Evolutionary conservation across 2,113 vertebrate species (phyloP).

Genomic region (Epinephelus fuscoguttatus): DNA sequence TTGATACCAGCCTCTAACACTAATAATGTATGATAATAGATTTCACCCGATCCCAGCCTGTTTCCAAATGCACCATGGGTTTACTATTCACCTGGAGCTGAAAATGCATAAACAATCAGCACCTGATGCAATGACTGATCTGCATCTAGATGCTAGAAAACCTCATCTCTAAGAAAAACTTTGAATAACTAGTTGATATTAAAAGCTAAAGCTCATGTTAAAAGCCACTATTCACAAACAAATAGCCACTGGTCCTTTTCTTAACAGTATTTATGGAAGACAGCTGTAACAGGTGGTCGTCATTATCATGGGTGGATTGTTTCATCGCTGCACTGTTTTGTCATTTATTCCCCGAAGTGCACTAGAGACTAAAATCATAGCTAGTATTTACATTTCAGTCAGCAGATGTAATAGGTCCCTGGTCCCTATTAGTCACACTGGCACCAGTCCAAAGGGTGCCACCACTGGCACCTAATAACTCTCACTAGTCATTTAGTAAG

Average conservation of each 20-base stretch:
- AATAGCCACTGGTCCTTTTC: background rate
- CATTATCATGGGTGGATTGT: slow-evolving; percentile 27
- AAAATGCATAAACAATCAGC: background rate
- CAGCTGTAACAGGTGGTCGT: slow-evolving; percentile 24
- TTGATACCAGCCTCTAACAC: background rate
- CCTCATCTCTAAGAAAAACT: background rate
- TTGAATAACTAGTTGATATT: background rate
- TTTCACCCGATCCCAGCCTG: slow-evolving; percentile 10
- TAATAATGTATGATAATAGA: slow-evolving; percentile 4
- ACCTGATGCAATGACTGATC: background rate
- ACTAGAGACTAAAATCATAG: background rate
- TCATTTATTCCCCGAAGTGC: slow-evolving; percentile 34
- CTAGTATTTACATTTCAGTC: slow-evolving; percentile 30
- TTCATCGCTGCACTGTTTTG: slow-evolving; percentile 16
- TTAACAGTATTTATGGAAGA: slow-evolving; percentile 11
- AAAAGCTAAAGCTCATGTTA: slow-evolving; percentile 11
- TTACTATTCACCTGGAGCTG: background rate
- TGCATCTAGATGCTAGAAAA: background rate
- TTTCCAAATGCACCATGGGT: background rate
- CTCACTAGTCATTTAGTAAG: background rate
- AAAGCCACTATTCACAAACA: slow-evolving; percentile 7
- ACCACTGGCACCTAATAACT: background rate
- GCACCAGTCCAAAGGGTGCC: background rate
- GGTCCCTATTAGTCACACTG: slow-evolving; percentile 20
- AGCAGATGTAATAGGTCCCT: slow-evolving; percentile 15